phyloP scores from a whole-genome alignment of 1,140 invertebrate species.

The Saccostrea glomerata region DNA sequence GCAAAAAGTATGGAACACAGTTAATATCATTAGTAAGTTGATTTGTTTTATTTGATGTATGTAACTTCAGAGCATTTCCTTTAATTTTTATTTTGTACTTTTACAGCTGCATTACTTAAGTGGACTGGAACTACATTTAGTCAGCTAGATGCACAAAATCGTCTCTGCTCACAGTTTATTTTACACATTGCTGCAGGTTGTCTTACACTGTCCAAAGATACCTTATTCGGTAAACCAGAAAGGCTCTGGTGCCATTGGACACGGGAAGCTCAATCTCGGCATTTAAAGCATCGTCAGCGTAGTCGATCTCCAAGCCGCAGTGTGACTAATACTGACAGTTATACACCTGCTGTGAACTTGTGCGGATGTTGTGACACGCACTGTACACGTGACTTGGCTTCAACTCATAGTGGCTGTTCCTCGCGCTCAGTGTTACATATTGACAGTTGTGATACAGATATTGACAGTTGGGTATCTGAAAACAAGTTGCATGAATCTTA shows the following conservation, averaged over 20 bases:
- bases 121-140: neutral
- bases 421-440: too few relatives aligned
- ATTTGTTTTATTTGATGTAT: too few relatives aligned
- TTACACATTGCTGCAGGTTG: neutral
- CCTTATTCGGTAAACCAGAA: neutral
- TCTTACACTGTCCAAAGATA: neutral
- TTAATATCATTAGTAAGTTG: too few relatives aligned
- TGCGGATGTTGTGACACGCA: neutral
- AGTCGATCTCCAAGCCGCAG: neutral
- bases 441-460: too few relatives aligned
- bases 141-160: neutral
- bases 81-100: too few relatives aligned
- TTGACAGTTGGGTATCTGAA: neutral
- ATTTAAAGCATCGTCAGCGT: constrained; percentile 7
- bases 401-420: neutral
- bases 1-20: too few relatives aligned
- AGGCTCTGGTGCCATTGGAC: neutral
- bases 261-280: neutral
- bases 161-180: neutral
- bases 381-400: too few relatives aligned
- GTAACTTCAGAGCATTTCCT: too few relatives aligned
- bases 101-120: neutral
- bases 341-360: neutral
- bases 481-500: neutral
- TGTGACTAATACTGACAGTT: neutral